Percentiles rank a stretch among this genome's conserved stretches.
Evolutionary conservation across 2,888 invertebrate species (phyloP).

Genomic region (Leptarthrus brevirostris): DNA sequence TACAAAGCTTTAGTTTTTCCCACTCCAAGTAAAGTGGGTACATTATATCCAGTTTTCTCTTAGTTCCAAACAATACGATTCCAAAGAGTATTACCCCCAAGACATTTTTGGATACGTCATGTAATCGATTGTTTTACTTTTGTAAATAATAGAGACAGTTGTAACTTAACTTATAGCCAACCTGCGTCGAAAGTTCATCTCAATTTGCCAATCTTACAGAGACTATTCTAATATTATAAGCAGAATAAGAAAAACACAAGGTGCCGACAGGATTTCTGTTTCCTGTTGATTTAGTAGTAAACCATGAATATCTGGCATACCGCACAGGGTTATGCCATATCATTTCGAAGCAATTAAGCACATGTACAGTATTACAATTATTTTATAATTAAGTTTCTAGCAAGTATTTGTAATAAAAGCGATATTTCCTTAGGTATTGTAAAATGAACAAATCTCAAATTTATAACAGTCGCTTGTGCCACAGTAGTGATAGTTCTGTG

Average conservation of each 20-base stretch:
- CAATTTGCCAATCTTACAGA: neutral
- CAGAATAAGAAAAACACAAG: neutral
- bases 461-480: constrained; percentile 5
- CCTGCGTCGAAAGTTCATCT: neutral
- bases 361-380: constrained; percentile 38
- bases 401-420: neutral
- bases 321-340: neutral
- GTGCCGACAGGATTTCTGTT: neutral
- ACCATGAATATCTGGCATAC: neutral
- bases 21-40: neutral
- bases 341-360: neutral
- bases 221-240: neutral
- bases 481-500: neutral
- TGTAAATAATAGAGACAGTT: neutral
- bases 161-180: neutral
- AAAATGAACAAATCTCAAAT: neutral
- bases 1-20: neutral
- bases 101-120: neutral
- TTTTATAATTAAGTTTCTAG: constrained; percentile 17
- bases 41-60: neutral
- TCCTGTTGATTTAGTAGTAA: neutral
- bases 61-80: too few relatives aligned
- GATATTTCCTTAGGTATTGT: neutral
- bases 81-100: neutral
- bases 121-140: neutral